phyloP scores from a whole-genome alignment of 1,140 invertebrate species.

The Catajapyx aquilonaris region DNA sequence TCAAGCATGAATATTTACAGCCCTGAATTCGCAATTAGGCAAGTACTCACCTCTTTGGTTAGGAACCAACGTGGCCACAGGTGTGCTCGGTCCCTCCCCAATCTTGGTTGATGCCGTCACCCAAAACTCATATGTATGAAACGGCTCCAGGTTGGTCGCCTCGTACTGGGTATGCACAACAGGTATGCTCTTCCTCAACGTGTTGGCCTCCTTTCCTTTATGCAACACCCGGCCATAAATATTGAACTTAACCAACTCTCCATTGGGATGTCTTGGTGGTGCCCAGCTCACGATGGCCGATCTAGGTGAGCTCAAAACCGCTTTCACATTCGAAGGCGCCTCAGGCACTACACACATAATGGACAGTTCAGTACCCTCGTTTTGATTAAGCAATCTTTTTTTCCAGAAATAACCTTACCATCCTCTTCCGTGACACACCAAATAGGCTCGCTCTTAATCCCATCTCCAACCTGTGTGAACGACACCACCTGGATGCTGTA shows the following conservation, averaged over 20 bases:
- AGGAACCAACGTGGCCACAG: slow-evolving; percentile 11
- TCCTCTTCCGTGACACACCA: slow-evolving; percentile 26
- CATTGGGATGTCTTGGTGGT: slow-evolving; percentile 23
- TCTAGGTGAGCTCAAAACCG: slow-evolving; percentile 19
- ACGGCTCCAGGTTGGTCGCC: slow-evolving; percentile 16
- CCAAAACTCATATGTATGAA: slow-evolving; percentile 22
- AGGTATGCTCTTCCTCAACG: slow-evolving; percentile 1
- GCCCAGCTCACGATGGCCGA: slow-evolving; percentile 26
- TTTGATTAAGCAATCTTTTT: too few species aligned
- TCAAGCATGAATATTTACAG: too few species aligned
- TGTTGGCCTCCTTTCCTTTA: slow-evolving; percentile 1
- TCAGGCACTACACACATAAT: slow-evolving; percentile 25
- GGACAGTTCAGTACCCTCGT: too few species aligned
- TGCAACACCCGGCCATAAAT: slow-evolving; percentile 17
- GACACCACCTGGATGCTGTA: slow-evolving; percentile 30
- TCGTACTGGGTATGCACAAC: slow-evolving; percentile 15
- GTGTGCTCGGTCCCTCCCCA: slow-evolving; percentile 19
- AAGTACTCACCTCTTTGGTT: slow-evolving; percentile 13
- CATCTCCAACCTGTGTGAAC: slow-evolving; percentile 28
- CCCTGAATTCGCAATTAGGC: too few species aligned
- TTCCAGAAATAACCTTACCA: slow-evolving; percentile 11
- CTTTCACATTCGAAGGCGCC: slow-evolving; percentile 23
- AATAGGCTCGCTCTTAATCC: slow-evolving; percentile 23
- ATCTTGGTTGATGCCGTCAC: slow-evolving; percentile 21
- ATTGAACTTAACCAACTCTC: slow-evolving; percentile 23